These are phyloP conservation scores for Erpetoichthys calabaricus DNA, from an alignment of 2,797 vertebrate species.

Conservation along the genomic window DNA sequence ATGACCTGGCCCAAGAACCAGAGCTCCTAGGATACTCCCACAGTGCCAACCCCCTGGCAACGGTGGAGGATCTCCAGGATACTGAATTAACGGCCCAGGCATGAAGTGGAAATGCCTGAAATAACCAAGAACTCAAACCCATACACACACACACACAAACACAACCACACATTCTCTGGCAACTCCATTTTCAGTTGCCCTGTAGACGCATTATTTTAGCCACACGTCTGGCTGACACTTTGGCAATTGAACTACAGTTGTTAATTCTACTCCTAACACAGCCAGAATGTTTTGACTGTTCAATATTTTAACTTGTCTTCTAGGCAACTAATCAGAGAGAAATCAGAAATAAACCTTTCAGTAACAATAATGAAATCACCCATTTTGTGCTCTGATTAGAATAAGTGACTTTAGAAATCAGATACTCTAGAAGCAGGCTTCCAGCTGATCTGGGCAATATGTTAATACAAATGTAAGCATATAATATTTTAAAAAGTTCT, in stretches of 20 bases:
- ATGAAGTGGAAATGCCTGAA: not conserved
- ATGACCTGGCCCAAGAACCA: not conserved
- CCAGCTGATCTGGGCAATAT: no score
- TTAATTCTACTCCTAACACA: slow-evolving; percentile 1
- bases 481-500: no score
- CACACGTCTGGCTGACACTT: not conserved
- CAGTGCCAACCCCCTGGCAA: not conserved
- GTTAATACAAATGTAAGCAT: no score
- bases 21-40: slow-evolving; percentile 1
- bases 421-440: no score
- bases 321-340: no score
- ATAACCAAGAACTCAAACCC: not conserved
- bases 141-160: no score
- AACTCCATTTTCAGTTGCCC: slow-evolving; percentile 1
- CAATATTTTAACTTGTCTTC: no score
- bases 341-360: no score
- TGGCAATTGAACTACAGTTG: not conserved
- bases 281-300: not conserved
- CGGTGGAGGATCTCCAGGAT: not conserved
- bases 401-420: no score
- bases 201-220: not conserved
- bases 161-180: not conserved
- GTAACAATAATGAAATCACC: no score
- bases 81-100: not conserved
- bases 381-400: no score